Base-by-base conservation (phyloP, 2,888 invertebrate species). In the Lasioglossum pauxillum region DNA sequence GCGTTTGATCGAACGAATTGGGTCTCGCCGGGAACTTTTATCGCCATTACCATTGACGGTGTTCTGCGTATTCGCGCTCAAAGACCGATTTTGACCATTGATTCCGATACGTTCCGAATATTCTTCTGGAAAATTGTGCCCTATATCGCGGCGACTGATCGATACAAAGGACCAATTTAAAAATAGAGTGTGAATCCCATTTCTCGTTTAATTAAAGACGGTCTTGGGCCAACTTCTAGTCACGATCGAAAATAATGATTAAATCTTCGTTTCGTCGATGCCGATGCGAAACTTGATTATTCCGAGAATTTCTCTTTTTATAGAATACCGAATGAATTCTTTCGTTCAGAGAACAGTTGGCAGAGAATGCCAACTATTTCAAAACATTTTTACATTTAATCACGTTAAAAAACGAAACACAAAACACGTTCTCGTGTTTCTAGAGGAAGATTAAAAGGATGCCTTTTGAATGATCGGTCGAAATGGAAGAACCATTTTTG, bases 1-100 rank as follows among this genome's bases (percentile, higher is more conserved):
- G n/a, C 71, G 77, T 77, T 81, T 72, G 77, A 72, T 81, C 71
- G 53, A 77, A 60, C 10, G 69, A 53, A 72, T 46, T 44, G 77
- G 72, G 14, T 49, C 46, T 60, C 44, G 77, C 7, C 44, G n/a
- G n/a, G 69, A 76, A 44, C 67, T 44, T 73, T 72, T 44, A 46
- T 44, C 31, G 19, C n/a, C 31, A 19, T 46, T 73, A 27, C 46
- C 44, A 35, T 60, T 5, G 53, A 27, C 27, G 57, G 8, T 31
- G 60, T 23, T n/a, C n/a, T 5, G 31, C 27, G 41, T 71, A 27
- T 73, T 41, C 41, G 71, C 41, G 5, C 14, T 71, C 71, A 71
- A 71, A 71, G 71, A 41, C 71, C 38, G 71, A 44, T 46, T 73
- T 73, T 46, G 46, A 46, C 46, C 44, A 73, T 16, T 31, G 73